Base-by-base conservation (phyloP, 2,797 vertebrate species). In the Rhynchotus rufescens region DNA sequence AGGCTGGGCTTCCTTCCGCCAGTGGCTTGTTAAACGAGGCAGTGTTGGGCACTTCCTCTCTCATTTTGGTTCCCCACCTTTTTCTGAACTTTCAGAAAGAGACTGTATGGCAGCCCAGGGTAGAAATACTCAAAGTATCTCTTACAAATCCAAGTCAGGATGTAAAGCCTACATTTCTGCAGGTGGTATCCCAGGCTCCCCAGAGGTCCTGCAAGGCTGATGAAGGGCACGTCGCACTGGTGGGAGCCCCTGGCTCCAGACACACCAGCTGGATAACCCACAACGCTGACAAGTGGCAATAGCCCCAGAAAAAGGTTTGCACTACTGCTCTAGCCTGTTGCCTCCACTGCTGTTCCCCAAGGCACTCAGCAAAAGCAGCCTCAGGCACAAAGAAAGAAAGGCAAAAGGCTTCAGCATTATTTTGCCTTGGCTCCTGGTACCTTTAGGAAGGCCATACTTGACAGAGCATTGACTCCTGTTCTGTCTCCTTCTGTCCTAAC, bases 1-100 rank as follows among this genome's bases (percentile, higher is more conserved):
- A 79, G 67, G 51, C n/a, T 71, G 75, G 49, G 59, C 82, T 83
- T 93, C 34, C 3, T 90, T 94, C 59, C 66, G 87, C 87, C 69
- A 87, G 82, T 84, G 88, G 75, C 67, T 82, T 75, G 44, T 77
- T 79, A 82, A 90, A 65, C 80, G 34, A 84, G 2, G 45, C 26
- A 66, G 42, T 21, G 38, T 65, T 84, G 57, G 56, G 59, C 12
- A 78, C 56, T 72, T 87, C 73, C 67, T 87, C 65, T 16, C 21
- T 38, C 14, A 9, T 81, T 78, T 73, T 52, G 51, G 23, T 85
- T 56, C 52, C 16, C 52, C 52, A 56, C 28, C 16, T 56, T n/a
- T 73, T 89, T 89, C 59, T 68, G 34, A 66, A 6, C 51, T 85
- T 87, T 47, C 61, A 92, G 52, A 30, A 22, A 62, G 30, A 78